Conservation (phyloP, 1,140 invertebrate species). For the Micrasema longulum region DNA sequence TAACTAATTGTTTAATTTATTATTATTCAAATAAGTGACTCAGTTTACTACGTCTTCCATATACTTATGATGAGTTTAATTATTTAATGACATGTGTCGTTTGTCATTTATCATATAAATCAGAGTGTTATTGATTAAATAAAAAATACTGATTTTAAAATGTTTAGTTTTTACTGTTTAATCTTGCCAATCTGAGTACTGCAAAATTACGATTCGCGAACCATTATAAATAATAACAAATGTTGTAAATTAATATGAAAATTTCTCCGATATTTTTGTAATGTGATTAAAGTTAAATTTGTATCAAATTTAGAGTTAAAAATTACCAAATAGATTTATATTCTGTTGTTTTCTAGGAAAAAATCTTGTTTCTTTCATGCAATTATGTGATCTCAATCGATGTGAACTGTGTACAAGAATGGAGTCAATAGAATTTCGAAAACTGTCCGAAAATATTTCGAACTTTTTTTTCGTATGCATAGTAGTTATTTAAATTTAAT, state of each 20-base stretch:
- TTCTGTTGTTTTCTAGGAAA: slow-evolving; percentile 13
- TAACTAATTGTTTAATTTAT: background rate
- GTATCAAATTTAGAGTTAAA: slow-evolving; percentile 34
- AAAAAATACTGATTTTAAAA: too few relatives aligned
- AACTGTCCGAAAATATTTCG: too few relatives aligned
- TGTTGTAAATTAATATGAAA: slow-evolving; percentile 25
- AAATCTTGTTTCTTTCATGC: background rate
- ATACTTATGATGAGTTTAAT: slow-evolving; percentile 22
- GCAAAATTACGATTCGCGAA: too few relatives aligned
- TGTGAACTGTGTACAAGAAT: slow-evolving; percentile 6
- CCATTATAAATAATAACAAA: background rate
- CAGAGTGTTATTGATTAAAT: too few relatives aligned
- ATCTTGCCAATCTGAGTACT: too few relatives aligned
- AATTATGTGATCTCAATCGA: slow-evolving; percentile 21
- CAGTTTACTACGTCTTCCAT: slow-evolving; percentile 26
- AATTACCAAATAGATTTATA: slow-evolving; percentile 26
- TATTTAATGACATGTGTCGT: background rate
- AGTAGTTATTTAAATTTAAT: too few relatives aligned
- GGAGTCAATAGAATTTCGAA: too few relatives aligned
- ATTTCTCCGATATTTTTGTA: slow-evolving; percentile 27
- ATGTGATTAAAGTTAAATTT: slow-evolving; percentile 33
- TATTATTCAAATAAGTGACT: slow-evolving; percentile 4
- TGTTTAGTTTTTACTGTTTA: too few relatives aligned
- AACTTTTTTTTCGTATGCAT: too few relatives aligned
- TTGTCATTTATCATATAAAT: too few relatives aligned